Base-by-base conservation (phyloP, 2,888 invertebrate genomes). In the Lasioglossum marginatum region DNA sequence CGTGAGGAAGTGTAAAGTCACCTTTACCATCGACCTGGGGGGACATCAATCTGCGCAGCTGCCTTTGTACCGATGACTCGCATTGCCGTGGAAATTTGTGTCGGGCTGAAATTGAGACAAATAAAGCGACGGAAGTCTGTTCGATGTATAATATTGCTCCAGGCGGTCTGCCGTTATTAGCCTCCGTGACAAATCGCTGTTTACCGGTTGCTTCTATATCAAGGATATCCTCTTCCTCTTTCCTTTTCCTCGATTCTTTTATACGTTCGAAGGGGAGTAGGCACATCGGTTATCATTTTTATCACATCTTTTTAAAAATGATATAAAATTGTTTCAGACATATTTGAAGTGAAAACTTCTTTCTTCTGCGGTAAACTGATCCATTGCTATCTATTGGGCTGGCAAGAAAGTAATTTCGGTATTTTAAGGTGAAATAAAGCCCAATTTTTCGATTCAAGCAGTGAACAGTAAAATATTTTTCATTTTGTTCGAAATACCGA, bases 161-260 rank as follows among this genome's bases (percentile, higher is more conserved):
- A 45, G 71, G 81, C 76, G 57, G 77, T 87, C 68, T 75, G 81
- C 43, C 74, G 90, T 90, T 90, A 90, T 90, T 90, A 90, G 87
- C 90, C 87, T 87, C 78, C 87, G 84, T 85, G 90, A 90, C 82
- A 90, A 90, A 90, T 88, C 85, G 90, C 80, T 90, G 87, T 90
- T 90, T 90, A 86, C 85, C 71, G 83, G 87, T 77, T 82, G 82
- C 73, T 83, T 76, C 70, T 72, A 63, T 72, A n/a, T 74, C 68
- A 87, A 81, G 77, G 79, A 87, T 77, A 77, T 63, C 31, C 16
- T 63, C 27, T 4, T 60, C 12, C 5, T 60, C 63, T 31, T 31
- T 16, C 14, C 5, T 31, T 16, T 5, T 31, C 14, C 16, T 12
- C 31, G 4, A 70, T 72, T 77, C 74, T 79, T 34, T 81, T 72